Evolutionary conservation across 2,888 invertebrate species (phyloP).

Genomic region (Achlya flavicornis): DNA sequence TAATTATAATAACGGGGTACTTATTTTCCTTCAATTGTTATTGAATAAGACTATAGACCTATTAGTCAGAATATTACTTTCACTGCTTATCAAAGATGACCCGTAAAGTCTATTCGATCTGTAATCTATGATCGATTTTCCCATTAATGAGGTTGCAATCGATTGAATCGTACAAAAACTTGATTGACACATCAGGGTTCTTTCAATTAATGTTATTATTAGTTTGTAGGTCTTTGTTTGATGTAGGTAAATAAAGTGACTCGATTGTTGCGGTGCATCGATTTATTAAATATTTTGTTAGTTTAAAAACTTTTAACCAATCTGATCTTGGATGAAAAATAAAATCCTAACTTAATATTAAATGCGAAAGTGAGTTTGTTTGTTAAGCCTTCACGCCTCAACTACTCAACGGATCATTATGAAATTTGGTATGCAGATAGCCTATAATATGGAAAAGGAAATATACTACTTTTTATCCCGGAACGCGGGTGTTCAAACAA

Average conservation of each 20-base stretch:
- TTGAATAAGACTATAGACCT: neutral
- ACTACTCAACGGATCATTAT: too few species aligned
- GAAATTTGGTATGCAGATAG: too few species aligned
- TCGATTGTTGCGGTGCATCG: too few species aligned
- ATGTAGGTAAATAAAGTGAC: constrained; percentile 28
- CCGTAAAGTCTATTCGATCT: constrained; percentile 22
- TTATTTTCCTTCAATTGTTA: neutral
- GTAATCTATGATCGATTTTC: constrained; percentile 39
- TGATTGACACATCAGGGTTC: constrained; percentile 51
- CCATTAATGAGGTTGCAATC: constrained; percentile 45
- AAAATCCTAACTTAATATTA: too few species aligned
- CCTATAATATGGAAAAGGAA: too few species aligned
- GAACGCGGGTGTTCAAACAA: too few species aligned
- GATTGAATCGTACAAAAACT: constrained; percentile 42
- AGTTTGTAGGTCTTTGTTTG: constrained; percentile 20
- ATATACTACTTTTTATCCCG: too few species aligned
- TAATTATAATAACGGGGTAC: constrained; percentile 10
- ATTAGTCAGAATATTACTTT: constrained; percentile 3
- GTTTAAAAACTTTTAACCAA: too few species aligned
- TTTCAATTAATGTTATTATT: constrained; percentile 38
- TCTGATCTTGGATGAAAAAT: too few species aligned
- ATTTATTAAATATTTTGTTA: too few species aligned
- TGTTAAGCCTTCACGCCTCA: too few species aligned
- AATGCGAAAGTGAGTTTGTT: too few species aligned
- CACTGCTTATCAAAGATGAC: constrained; percentile 15